Evolutionary conservation across 2,797 vertebrate genomes (phyloP), one percentile per base, ranked within the genome.

Genomic region (Cynodonichthys magdalenae): DNA sequence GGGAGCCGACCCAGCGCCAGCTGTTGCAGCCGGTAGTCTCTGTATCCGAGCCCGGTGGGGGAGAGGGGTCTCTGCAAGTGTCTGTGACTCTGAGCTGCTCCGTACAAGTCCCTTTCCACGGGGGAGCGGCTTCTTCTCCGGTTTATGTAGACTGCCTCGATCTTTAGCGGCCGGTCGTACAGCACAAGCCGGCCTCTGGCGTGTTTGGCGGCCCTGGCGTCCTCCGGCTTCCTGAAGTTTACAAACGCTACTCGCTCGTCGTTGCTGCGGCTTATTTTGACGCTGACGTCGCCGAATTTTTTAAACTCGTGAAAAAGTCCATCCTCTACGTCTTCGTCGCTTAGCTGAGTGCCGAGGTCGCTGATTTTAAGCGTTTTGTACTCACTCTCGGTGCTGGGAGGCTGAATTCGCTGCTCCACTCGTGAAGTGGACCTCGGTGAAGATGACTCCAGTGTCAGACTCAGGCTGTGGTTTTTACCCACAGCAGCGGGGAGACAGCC

Each of bases 341-440:
- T 98, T 74, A 99, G 83, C 84, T 96, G 96, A 2, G 96, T 96
- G 71, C 97, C 97, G 66, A 99, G 86, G 84, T 99, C 96, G 87
- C 97, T 98, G 63, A 99, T 99, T 87, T 97, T 97, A 11, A 99
- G 92, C 0, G 97, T 97, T 88, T 99, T 99, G 92, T 99, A 97
- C 91, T 95, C 95, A 76, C 92, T 93, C 83, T 97, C 96, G 46
- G 79, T 27, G 77, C 84, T 67, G 74, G 90, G 82, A 80, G 92
- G 84, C 79, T 82, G 95, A 31, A 87, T 87, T 17, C 71, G 92
- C 82, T 42, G 92, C 53, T 94, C 93, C 27, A 79, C 91, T 50
- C 94, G 90, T 0, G 92, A 86, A 6, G 88, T 74, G 59, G 72
- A 86, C 76, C 93, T 83, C 24, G 88, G 63, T 7, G 90, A 50